phyloP scores from a whole-genome alignment of 2,888 invertebrate species.

The Caenorhabditis afra region DNA sequence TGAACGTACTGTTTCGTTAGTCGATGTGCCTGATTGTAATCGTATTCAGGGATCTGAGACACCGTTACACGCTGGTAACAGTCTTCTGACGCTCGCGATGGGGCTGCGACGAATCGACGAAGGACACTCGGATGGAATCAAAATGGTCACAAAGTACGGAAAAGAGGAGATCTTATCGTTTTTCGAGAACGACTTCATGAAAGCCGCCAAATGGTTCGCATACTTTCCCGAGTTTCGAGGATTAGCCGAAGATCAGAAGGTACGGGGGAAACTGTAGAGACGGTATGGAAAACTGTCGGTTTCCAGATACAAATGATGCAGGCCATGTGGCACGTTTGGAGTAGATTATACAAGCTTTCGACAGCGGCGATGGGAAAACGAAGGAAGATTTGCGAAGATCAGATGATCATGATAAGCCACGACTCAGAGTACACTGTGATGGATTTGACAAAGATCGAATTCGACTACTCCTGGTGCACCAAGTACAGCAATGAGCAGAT shows the following conservation, averaged over 20 bases:
- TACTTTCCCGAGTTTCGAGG: conserved; percentile 28
- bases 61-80: neutral
- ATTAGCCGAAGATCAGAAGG: conserved; percentile 8
- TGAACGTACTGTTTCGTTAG: neutral
- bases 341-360: conserved; percentile 35
- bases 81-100: conserved; percentile 16
- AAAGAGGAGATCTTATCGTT: conserved; percentile 38
- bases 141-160: conserved; percentile 38
- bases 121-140: conserved; percentile 7
- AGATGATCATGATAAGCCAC: conserved; percentile 30
- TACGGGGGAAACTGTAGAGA: neutral
- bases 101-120: conserved; percentile 20
- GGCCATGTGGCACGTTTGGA: conserved; percentile 45
- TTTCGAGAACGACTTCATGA: conserved; percentile 39
- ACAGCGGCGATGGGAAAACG: conserved; percentile 28
- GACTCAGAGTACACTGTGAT: conserved; percentile 38
- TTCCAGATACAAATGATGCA: conserved; percentile 49
- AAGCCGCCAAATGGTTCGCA: conserved; percentile 25
- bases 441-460: conserved; percentile 40
- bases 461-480: conserved; percentile 44
- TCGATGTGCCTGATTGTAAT: neutral
- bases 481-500: conserved; percentile 46
- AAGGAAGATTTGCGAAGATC: conserved; percentile 23
- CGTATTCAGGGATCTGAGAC: conserved; percentile 25
- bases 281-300: too few species aligned